Evolutionary conservation across 2,797 vertebrate species (phyloP), one percentile per base, ranked within the genome.

Genomic region (Apogon hyalosoma): DNA sequence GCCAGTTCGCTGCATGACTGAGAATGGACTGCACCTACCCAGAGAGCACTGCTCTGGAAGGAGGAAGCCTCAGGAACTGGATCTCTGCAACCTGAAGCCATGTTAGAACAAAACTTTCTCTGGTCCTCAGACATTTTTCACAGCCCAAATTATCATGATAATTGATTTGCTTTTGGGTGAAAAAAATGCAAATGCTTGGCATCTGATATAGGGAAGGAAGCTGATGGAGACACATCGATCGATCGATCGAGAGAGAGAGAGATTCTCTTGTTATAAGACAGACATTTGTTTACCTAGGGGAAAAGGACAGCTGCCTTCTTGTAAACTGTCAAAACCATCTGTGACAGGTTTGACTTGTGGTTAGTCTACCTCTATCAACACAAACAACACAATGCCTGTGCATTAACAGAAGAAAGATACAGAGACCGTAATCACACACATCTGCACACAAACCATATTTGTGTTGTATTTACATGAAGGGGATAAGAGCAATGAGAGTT

Each of bases 1-100:
- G 14, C 82, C 83, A 0, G 82, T 98, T 77, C 95, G 92, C 66
- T 99, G 98, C 14, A 15, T 63, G 46, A 92, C 93, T 0, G 88
- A 92, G 0, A 66, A 62, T 0, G 94, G 95, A 16, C 82, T 88
- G 21, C 83, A 88, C 63, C 86, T 98, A 77, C 93, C 96, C 12
- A 92, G 96, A 74, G 95, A 97, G 45, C 96, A 95, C 68, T 99
- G 98, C 78, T 92, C 91, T 66, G 92, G 95, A 48, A 92, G 90
- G 55, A 95, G 94, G 84, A 99, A 99, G 89, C 98, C 98, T 4
- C 98, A 99, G 92, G 98, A 99, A 85, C 88, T 99, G 88, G 98
- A 99, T 91, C 96, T 99, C 69, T 99, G 98, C 85, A 90, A 88
- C 63, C 82, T 96, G 85, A 92, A 90, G 79, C 92, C 94, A 0